Evolutionary conservation across 2,113 vertebrate genomes (phyloP).

Genomic region (Pseudolaguvia tuberculata): DNA sequence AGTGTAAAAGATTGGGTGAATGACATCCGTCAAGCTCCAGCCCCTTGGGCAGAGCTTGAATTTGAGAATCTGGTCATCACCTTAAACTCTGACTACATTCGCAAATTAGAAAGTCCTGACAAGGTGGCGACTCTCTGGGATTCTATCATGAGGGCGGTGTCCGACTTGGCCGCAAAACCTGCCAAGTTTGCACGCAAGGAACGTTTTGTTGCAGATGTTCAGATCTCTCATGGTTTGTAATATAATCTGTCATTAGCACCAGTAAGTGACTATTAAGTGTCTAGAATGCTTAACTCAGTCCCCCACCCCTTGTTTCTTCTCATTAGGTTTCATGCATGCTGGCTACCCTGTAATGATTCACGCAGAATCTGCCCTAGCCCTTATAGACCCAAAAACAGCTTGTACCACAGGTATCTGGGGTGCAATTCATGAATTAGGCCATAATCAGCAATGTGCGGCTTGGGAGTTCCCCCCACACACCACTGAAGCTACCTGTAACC

Average conservation of each 20-base stretch:
- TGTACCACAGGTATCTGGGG: constrained; percentile 56
- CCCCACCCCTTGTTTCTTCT: not conserved
- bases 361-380: not conserved
- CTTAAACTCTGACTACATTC: constrained; percentile 60
- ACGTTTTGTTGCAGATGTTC: constrained; percentile 75
- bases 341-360: constrained; percentile 72
- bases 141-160: constrained; percentile 67
- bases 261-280: not conserved
- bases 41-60: constrained; percentile 77
- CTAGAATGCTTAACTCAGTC: not conserved
- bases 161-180: constrained; percentile 68
- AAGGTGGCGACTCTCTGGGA: constrained; percentile 68
- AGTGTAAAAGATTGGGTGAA: constrained; percentile 43
- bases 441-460: constrained; percentile 70
- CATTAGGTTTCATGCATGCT: constrained; percentile 73
- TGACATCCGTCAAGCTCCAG: constrained; percentile 47
- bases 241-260: not conserved
- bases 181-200: constrained; percentile 73
- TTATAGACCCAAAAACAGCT: constrained; percentile 34
- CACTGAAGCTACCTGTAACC: constrained; percentile 76
- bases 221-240: constrained; percentile 71
- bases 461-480: constrained; percentile 75
- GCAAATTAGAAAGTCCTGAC: constrained; percentile 63
- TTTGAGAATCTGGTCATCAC: constrained; percentile 77
- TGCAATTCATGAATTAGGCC: constrained; percentile 68